phyloP scores from a whole-genome alignment of 2,113 vertebrate genomes.

The Plectropomus leopardus region DNA sequence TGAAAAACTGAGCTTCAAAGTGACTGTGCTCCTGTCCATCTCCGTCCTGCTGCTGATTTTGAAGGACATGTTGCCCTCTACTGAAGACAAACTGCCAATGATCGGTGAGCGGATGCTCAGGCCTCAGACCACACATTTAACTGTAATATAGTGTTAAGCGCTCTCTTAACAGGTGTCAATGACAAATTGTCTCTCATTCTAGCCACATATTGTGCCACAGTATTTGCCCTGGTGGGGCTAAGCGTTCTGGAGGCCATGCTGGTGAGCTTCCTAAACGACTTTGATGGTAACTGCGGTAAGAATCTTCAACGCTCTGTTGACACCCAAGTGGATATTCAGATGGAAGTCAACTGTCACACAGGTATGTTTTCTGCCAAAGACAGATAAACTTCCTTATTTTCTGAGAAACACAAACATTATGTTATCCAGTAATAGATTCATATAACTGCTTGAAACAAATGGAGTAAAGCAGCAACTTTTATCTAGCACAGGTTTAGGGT shows the following conservation, averaged over 20 bases:
- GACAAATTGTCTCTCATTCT: neutral
- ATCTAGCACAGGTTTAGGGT: too few relatives aligned
- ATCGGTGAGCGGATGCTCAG: constrained; percentile 77
- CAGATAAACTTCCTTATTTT: too few relatives aligned
- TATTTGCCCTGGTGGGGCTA: constrained; percentile 83
- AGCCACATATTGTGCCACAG: constrained; percentile 80
- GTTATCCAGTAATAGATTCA: too few relatives aligned
- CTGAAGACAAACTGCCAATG: constrained; percentile 77
- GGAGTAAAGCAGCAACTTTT: too few relatives aligned
- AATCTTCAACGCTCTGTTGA: neutral
- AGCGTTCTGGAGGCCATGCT: constrained; percentile 84
- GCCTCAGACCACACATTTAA: neutral
- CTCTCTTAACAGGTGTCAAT: too few relatives aligned
- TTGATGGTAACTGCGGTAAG: constrained; percentile 9
- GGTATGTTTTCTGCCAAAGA: constrained; percentile 43
- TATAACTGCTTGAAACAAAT: too few relatives aligned
- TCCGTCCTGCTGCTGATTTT: constrained; percentile 88
- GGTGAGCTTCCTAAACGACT: constrained; percentile 68
- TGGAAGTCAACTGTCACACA: neutral
- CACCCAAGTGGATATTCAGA: neutral
- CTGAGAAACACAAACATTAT: too few relatives aligned
- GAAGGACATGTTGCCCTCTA: constrained; percentile 87
- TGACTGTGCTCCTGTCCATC: constrained; percentile 86
- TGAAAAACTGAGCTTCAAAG: constrained; percentile 87
- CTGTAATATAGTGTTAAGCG: too few relatives aligned